phyloP scores from a whole-genome alignment of 2,888 invertebrate genomes.

The Bellardia pandia region DNA sequence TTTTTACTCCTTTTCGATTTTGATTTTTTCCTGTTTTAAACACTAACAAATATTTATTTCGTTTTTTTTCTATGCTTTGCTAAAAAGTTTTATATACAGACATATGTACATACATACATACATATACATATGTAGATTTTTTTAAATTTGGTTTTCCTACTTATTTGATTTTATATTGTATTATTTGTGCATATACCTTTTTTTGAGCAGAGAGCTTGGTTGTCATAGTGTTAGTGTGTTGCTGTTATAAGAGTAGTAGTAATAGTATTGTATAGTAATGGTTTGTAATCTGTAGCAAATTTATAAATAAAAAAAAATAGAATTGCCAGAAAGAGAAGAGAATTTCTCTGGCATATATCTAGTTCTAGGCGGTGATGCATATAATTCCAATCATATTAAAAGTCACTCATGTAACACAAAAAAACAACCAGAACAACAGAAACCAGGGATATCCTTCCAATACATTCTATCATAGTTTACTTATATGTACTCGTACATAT shows the following conservation, averaged over 20 bases:
- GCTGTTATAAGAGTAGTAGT: background rate
- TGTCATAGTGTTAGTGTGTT: slow-evolving; percentile 14
- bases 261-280: slow-evolving; percentile 27
- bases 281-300: slow-evolving; percentile 37
- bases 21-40: background rate
- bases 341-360: background rate
- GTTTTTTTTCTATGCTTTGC: slow-evolving; percentile 73
- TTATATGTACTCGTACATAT: too few species aligned
- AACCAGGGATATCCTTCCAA: slow-evolving; percentile 6
- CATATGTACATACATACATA: too few species aligned
- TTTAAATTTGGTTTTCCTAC: background rate
- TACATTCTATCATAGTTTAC: background rate
- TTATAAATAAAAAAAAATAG: background rate
- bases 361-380: slow-evolving; percentile 67
- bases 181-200: slow-evolving; percentile 5
- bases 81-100: background rate
- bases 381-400: slow-evolving; percentile 70
- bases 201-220: background rate
- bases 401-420: slow-evolving; percentile 58
- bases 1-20: slow-evolving; percentile 10
- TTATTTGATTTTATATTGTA: slow-evolving; percentile 38
- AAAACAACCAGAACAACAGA: background rate
- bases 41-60: slow-evolving; percentile 23
- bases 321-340: slow-evolving; percentile 17
- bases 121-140: slow-evolving; percentile 6